Base-by-base conservation (phyloP, 2,797 vertebrate species). In the Argentina silus region DNA sequence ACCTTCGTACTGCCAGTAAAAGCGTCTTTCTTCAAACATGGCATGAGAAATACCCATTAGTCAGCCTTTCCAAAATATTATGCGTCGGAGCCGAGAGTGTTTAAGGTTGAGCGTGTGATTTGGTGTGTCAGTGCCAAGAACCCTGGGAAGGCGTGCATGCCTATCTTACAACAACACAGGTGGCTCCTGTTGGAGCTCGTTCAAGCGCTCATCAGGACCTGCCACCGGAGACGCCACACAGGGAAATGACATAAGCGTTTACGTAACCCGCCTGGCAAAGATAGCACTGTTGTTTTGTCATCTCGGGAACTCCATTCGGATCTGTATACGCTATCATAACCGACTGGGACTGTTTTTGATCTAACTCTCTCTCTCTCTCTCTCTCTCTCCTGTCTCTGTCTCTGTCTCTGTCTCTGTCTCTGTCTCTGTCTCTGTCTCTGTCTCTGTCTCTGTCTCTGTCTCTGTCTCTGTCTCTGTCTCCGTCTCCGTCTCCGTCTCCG, bases 91-190 rank as follows among this genome's bases (percentile, higher is more conserved):
- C 73, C 76, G 53, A 60, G 56, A 59, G 71, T 67, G 68, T 53
- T 68, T 10, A 23, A 74, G 51, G 45, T 78, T 57, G 21, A 59
- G 74, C 51, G 55, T 76, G 55, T 66, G 68, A 70, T 74, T 71
- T 68, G 15, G 57, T 57, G 23, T 47, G 53, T 76, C 63, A 53
- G 67, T 81, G 81, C 78, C 73, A 78, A 77, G 43, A 82, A 75
- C 78, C 45, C 70, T 72, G 67, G 70, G 72, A 82, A 42, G 69
- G 80, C 69, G 60, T 74, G 8, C 64, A 47, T 45, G 73, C 72
- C 77, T 81, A 61, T 81, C 73, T 78, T 62, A 67, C 72, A 81
- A 78, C 57, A 74, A 57, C 76, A 78, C 80, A 88, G 83, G 77
- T 87, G 72, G 73, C 78, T 84, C 70, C 61, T 71, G 75, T 75